phyloP scores from a whole-genome alignment of 2,797 vertebrate genomes.

The Macropus fuliginosus region DNA sequence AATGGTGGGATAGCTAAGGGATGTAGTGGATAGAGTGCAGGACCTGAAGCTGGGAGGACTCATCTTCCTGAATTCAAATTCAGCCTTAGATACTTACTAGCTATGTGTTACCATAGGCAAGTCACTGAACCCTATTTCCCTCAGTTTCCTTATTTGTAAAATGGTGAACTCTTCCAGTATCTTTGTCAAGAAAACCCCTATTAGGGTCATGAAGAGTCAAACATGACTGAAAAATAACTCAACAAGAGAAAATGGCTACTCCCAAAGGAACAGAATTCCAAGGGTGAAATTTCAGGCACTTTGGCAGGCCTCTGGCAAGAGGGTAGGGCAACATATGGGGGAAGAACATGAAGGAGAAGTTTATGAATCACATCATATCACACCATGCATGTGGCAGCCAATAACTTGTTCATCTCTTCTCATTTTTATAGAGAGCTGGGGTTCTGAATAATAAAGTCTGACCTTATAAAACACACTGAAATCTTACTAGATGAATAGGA shows the following conservation, averaged over 20 bases:
- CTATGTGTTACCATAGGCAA: neutral
- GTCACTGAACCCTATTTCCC: neutral
- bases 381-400: neutral
- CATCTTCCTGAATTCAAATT: neutral
- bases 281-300: neutral
- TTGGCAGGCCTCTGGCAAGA: neutral
- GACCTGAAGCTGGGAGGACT: neutral
- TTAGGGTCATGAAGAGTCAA: neutral
- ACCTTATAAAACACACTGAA: neutral
- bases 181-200: neutral
- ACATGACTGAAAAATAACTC: neutral
- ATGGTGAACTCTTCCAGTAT: neutral
- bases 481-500: neutral
- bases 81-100: neutral
- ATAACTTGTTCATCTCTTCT: neutral
- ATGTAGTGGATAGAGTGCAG: neutral
- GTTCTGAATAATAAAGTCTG: slow-evolving; percentile 8
- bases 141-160: neutral
- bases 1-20: neutral
- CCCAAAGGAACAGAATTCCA: neutral
- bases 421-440: neutral
- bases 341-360: neutral
- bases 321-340: neutral
- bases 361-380: neutral
- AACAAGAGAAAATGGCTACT: neutral